Percentiles rank a stretch among this genome's conserved stretches.
These are phyloP conservation scores for Tamandua tetradactyla DNA, from an alignment of 2,797 vertebrate genomes.

Conservation along the genomic window DNA sequence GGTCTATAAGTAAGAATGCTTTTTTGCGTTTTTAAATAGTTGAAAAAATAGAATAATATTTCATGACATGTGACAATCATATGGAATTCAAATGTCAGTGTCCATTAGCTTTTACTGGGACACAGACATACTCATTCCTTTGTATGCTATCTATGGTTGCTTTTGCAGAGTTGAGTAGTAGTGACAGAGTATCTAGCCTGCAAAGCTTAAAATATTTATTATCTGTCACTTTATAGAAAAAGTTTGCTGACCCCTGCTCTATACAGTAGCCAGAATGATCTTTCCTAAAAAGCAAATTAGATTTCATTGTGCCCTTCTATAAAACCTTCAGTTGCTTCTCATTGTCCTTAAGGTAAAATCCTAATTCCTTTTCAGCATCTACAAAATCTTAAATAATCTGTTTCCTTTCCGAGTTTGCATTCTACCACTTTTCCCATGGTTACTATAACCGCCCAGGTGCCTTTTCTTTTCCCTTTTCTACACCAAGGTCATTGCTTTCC, in stretches of 20 bases:
- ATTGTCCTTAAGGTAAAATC: conserved; percentile 42
- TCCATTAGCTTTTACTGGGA: neutral
- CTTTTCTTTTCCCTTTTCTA: neutral
- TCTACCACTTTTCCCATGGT: neutral
- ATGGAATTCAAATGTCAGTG: neutral
- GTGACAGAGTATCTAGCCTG: neutral
- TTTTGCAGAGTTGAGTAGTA: neutral
- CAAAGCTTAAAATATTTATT: neutral
- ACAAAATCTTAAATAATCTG: neutral
- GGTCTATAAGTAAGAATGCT: neutral
- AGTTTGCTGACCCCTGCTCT: neutral
- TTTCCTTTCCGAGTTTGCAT: neutral
- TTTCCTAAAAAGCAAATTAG: conserved; percentile 26
- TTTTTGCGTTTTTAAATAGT: neutral
- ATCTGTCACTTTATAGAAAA: neutral
- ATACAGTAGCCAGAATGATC: too few species aligned
- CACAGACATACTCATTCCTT: too few species aligned
- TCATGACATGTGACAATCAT: neutral
- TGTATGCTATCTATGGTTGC: neutral
- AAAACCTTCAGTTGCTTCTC: conserved; percentile 14
- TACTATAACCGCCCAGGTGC: neutral
- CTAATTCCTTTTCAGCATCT: neutral
- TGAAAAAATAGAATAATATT: neutral
- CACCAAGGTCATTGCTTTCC: neutral
- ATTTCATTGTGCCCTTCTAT: neutral